Evolutionary conservation across 64 coral and sea anemone species (phyloP), one percentile per base, ranked within the genome.

Genomic region (Pocillopora damicornis): DNA sequence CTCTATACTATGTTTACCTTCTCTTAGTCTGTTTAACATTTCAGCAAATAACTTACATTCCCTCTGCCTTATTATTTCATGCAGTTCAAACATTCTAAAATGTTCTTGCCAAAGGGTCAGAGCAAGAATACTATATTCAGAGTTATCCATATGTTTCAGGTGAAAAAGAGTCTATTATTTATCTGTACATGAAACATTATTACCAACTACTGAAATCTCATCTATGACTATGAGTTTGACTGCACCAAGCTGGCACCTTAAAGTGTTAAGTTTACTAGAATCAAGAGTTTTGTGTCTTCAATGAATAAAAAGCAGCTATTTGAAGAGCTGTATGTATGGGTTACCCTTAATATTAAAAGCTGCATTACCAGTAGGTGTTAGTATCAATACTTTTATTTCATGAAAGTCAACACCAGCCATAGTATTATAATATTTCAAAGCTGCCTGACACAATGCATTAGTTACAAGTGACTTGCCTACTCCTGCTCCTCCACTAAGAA

Each of bases 321-420:
- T 86, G 65, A 42, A 86, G 68, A 10, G 82, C 82, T 26, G 0
- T 35, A 68, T 86, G 63, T 6, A 86, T 25, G 82, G 65, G 30
- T 86, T 86, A 18, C 82, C 82, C 16, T 86, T 86, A 37, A 86
- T 86, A 68, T 64, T 86, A 86, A 86, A 86, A 13, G n/a, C n/a
- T n/a, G n/a, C n/a, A n/a, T n/a, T n/a, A n/a, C n/a, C n/a, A n/a
- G n/a, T n/a, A n/a, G n/a, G 82, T n/a, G 82, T 62, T 18, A 72
- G 34, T 86, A 67, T 86, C 16, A 86, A 11, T 13, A 86, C 82
- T 86, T 86, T 86, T 14, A 86, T 66, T 15, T 86, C 82, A 72
- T 86, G 60, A 11, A 62, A 62, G 30, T 86, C 68, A 20, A 67
- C 61, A 86, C 82, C 82, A 6, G 65, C 35, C n/a, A n/a, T n/a